Conservation (phyloP, 1,140 invertebrate species). For the Bombus picipes region DNA sequence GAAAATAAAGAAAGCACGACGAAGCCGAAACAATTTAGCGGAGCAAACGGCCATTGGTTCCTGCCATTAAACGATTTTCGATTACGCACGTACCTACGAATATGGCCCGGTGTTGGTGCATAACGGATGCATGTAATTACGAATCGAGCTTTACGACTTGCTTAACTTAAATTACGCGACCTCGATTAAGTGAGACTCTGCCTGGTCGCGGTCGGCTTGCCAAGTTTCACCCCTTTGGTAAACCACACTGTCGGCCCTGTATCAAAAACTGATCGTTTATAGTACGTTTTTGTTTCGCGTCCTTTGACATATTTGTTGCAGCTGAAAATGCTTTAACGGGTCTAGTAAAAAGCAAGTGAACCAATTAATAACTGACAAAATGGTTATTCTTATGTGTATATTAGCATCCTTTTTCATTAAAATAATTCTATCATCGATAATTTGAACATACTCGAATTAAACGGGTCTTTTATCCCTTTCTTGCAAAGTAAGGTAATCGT, state of each 20-base stretch:
- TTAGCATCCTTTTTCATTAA: neutral
- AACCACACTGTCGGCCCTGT: constrained; percentile 13
- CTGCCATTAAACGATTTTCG: constrained; percentile 61
- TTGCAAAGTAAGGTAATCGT: neutral
- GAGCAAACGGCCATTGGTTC: constrained; percentile 28
- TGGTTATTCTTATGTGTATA: too few relatives aligned
- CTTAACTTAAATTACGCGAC: constrained; percentile 71
- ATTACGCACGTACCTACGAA: constrained; percentile 48
- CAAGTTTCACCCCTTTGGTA: constrained; percentile 51
- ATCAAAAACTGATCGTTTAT: constrained; percentile 49
- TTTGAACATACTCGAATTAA: neutral
- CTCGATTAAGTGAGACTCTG: constrained; percentile 66
- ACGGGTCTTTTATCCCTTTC: neutral
- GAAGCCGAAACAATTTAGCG: constrained; percentile 59
- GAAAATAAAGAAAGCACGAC: neutral
- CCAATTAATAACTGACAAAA: too few relatives aligned
- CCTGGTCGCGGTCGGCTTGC: constrained; percentile 47
- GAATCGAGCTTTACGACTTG: constrained; percentile 71
- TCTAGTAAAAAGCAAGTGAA: neutral
- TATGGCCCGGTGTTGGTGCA: constrained; percentile 49
- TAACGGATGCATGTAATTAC: constrained; percentile 70
- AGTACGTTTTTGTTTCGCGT: neutral
- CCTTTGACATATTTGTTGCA: neutral
- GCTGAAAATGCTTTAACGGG: neutral
- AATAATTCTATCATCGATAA: neutral